Percentiles rank a stretch among this genome's conserved stretches.
These are phyloP conservation scores for Hydractinia symbiolongicarpus DNA, from an alignment of 30 jellyfish, hydroid and myxozoan genomes.

Conservation along the genomic window DNA sequence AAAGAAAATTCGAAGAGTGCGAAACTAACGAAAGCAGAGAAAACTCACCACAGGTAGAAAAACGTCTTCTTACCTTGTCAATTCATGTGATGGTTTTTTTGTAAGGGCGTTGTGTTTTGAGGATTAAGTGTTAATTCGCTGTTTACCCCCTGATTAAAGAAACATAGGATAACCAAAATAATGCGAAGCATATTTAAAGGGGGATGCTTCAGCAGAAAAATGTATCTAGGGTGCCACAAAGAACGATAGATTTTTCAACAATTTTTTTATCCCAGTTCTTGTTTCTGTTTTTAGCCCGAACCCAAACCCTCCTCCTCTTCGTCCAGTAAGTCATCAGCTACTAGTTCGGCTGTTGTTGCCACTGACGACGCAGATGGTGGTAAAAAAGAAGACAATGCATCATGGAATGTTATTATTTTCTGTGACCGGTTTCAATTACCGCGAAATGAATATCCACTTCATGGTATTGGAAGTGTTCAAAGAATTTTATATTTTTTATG, in stretches of 20 bases:
- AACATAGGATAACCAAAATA: too few relatives aligned
- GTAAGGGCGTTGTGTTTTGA: too few relatives aligned
- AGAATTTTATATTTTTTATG: too few relatives aligned
- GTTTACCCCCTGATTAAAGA: too few relatives aligned
- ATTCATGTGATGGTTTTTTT: background rate
- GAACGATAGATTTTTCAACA: too few relatives aligned
- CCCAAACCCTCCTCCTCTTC: background rate
- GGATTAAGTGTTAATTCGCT: too few relatives aligned
- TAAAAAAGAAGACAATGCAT: constrained; percentile 1
- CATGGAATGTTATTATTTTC: constrained; percentile 61
- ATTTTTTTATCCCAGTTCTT: too few relatives aligned
- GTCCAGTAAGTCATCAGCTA: background rate
- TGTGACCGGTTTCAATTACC: constrained; percentile 85
- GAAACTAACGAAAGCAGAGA: constrained; percentile 17
- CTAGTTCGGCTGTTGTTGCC: background rate
- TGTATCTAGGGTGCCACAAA: too few relatives aligned
- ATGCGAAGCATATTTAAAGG: too few relatives aligned
- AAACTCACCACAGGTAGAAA: constrained; percentile 7
- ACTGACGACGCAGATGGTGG: background rate
- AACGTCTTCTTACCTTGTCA: background rate
- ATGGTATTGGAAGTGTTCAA: constrained; percentile 25
- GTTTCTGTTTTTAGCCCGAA: too few relatives aligned
- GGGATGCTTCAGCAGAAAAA: too few relatives aligned
- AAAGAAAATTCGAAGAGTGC: constrained; percentile 15
- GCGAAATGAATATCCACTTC: constrained; percentile 51